These are phyloP conservation scores for Drosophila persimilis DNA, from an alignment of 1,140 invertebrate genomes.

Conservation along the genomic window DNA sequence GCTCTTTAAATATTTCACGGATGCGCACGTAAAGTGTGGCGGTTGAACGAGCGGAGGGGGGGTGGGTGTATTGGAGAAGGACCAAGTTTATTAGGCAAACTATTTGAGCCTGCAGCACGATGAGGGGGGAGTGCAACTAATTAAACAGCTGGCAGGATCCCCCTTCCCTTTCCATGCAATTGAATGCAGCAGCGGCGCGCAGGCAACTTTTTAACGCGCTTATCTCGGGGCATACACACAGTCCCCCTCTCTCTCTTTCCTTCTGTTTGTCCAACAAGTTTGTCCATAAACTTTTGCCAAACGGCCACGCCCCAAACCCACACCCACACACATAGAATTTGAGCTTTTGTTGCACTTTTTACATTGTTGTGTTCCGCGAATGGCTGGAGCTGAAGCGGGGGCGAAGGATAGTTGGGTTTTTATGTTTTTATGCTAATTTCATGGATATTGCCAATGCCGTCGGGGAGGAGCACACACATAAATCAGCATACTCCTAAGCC, in stretches of 20 bases:
- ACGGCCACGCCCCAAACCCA: slow-evolving; percentile 30
- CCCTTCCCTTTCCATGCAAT: not conserved
- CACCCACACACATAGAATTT: slow-evolving; percentile 9
- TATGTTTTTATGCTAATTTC: no score
- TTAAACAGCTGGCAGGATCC: slow-evolving; percentile 53
- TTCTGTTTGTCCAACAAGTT: slow-evolving; percentile 75
- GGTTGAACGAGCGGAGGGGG: not conserved
- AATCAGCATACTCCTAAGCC: no score
- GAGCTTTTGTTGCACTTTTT: slow-evolving; percentile 40
- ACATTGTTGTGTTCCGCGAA: slow-evolving; percentile 9
- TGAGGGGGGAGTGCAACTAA: slow-evolving; percentile 57
- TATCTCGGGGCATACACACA: slow-evolving; percentile 36
- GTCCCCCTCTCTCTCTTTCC: slow-evolving; percentile 8
- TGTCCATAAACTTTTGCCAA: slow-evolving; percentile 64
- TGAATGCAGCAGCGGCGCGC: not conserved
- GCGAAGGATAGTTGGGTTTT: no score
- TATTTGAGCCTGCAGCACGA: slow-evolving; percentile 33
- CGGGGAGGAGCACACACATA: no score
- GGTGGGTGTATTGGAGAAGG: not conserved
- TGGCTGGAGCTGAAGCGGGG: no score
- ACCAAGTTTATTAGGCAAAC: slow-evolving; percentile 65
- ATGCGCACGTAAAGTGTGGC: slow-evolving; percentile 64
- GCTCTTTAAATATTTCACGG: slow-evolving; percentile 76
- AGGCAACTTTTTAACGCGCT: slow-evolving; percentile 64
- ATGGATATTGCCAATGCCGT: no score